Base-by-base conservation (phyloP, 1,140 invertebrate species). In the Anthonomus grandis region DNA sequence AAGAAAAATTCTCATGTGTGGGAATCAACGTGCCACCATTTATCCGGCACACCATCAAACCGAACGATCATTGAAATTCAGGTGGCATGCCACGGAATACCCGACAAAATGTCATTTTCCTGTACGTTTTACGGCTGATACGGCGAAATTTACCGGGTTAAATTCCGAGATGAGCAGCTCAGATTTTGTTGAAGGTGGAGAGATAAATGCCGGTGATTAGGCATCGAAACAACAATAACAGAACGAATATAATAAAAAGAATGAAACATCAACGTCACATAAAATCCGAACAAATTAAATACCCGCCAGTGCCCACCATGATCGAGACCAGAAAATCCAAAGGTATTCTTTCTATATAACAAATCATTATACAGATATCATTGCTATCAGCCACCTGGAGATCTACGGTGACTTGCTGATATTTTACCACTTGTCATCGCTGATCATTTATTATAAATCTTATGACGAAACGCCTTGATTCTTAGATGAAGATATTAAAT, bases 361-460 rank as follows among this genome's bases (percentile, higher is more conserved):
- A 41, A 57, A 57, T 57, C 46, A 50, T 57, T 57, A 57, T 57
- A 57, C 46, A 57, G 55, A 57, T 57, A 57, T 57, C 55, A 57
- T 57, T 57, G 55, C 46, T 57, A 57, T 57, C 55, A 55, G 55
- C 55, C 55, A 57, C 55, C 55, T 57, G 55, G 55, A 49, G 55
- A 57, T 57, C 55, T 22, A 18, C 47, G 47, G 37, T 57, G 55
- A 57, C 55, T 57, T 57, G 55, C 55, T 21, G 46, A 50, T 57
- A 48, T 50, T 50, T 57, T 57, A 57, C 55, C 47, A 57, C 55
- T 50, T 50, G 47, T 57, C 55, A 57, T 57, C 39, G 19, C n/a
- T 23, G 25, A 31, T 57, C 55, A 57, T 57, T 57, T 57, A 57
- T 57, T 48, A 49, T 57, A n/a, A n/a, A 15, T 15, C 13, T 22